Percentiles rank a stretch among this genome's conserved stretches.
Conservation (phyloP, 2,888 invertebrate genomes). For the Ametastegia equiseti region DNA sequence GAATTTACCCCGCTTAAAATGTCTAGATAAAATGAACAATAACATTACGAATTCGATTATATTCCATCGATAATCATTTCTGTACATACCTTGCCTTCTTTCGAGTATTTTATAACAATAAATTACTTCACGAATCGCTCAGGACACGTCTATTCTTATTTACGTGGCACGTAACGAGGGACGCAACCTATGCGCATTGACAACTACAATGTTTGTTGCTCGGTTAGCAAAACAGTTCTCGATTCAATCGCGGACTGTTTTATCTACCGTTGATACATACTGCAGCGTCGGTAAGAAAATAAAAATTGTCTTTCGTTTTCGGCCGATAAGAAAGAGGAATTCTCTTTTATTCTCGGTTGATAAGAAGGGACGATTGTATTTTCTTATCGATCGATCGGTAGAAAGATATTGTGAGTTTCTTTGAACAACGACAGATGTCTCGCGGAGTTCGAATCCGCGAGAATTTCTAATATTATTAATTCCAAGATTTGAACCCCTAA, state of each 20-base stretch:
- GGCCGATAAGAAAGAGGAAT: neutral
- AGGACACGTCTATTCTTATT: conserved; percentile 32
- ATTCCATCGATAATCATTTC: neutral
- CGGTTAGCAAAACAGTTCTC: neutral
- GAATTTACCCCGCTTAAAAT: no score
- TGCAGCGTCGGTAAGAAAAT: neutral
- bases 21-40: no score
- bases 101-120: neutral
- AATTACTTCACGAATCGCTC: neutral
- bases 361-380: neutral
- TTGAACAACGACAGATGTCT: neutral
- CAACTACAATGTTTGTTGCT: neutral
- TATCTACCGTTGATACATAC: no score
- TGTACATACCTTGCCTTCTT: conserved; percentile 9
- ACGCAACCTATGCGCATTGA: neutral
- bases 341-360: neutral
- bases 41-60: neutral
- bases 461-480: no score
- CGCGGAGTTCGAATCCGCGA: neutral
- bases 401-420: neutral
- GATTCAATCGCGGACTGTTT: neutral
- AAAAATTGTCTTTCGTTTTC: no score
- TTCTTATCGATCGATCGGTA: neutral
- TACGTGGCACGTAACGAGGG: conserved; percentile 26
- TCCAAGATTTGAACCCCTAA: neutral